Evolutionary conservation across 2,797 vertebrate genomes (phyloP).

Genomic region (Linurgus olivaceus): DNA sequence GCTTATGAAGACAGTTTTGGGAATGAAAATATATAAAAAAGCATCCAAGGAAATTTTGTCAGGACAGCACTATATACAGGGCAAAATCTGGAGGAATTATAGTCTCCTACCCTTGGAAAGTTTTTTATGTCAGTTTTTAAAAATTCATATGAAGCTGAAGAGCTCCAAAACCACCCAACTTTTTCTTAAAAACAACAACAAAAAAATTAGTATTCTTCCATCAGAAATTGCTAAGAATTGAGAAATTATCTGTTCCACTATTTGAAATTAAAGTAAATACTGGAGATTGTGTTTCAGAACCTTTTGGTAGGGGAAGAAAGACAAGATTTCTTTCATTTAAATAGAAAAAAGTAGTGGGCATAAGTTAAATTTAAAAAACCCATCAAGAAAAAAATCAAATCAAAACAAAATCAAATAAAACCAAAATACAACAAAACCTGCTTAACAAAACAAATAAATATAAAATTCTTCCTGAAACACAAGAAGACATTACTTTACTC

Average conservation of each 20-base stretch:
- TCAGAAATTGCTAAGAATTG: background rate
- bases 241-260: background rate
- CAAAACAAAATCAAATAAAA: background rate
- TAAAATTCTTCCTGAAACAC: background rate
- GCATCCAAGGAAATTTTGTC: background rate
- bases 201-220: background rate
- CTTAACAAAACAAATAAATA: background rate
- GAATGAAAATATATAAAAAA: background rate
- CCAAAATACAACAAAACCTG: background rate
- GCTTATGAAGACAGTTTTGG: conserved; percentile 39
- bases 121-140: background rate
- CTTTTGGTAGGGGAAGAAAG: background rate
- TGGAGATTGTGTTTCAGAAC: background rate
- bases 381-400: background rate
- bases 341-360: background rate
- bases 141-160: background rate
- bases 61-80: background rate
- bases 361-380: background rate
- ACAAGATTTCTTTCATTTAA: background rate
- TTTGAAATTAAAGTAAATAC: background rate
- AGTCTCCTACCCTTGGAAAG: background rate
- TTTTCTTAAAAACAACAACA: background rate
- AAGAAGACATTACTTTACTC: background rate
- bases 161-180: fast-evolving
- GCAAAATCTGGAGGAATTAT: background rate